Conservation (phyloP, 2,888 invertebrate species). For the Pristionchus maxplancki region DNA sequence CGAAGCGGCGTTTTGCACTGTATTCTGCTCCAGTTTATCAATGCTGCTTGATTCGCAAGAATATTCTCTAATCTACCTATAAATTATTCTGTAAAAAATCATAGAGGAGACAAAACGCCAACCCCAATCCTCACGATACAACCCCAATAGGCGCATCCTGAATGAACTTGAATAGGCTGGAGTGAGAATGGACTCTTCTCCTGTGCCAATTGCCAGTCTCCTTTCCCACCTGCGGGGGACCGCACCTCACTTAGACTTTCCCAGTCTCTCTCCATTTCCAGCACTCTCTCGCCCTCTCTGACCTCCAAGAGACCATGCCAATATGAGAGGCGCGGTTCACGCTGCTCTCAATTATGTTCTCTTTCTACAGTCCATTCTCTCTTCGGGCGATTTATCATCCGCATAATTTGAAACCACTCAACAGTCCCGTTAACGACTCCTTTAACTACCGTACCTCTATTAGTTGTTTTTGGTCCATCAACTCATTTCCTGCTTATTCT, state of each 20-base stretch:
- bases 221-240: slow-evolving; percentile 41
- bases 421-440: background rate
- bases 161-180: background rate
- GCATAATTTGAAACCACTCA: background rate
- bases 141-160: too few species aligned
- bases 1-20: too few species aligned
- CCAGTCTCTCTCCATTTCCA: background rate
- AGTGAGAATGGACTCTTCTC: background rate
- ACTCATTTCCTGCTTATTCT: too few species aligned
- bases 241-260: background rate
- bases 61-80: background rate
- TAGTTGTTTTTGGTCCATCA: too few species aligned
- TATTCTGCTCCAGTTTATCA: background rate
- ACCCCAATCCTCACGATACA: too few species aligned
- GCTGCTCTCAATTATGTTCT: background rate
- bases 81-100: too few species aligned
- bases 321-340: background rate
- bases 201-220: slow-evolving; percentile 23
- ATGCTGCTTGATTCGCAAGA: background rate
- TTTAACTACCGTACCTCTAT: background rate
- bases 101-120: too few species aligned
- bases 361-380: background rate
- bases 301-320: background rate
- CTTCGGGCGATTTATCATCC: background rate
- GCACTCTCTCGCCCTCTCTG: background rate